These are phyloP conservation scores for Andrena flavipes DNA, from an alignment of 2,888 invertebrate genomes.

Conservation along the genomic window DNA sequence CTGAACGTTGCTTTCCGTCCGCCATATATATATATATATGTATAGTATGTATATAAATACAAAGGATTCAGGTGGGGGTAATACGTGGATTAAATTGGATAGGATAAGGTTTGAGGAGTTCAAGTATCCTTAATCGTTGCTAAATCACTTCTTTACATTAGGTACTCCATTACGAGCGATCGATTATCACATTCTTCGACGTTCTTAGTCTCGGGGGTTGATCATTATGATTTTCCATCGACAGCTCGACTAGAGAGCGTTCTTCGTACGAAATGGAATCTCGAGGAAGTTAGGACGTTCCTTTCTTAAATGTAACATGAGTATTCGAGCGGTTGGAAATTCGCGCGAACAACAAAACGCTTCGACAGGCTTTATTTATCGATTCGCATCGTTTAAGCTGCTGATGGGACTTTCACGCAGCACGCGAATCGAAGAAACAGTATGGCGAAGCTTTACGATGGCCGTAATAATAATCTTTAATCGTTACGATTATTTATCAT, in stretches of 20 bases:
- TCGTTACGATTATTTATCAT: neutral
- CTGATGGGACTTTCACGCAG: neutral
- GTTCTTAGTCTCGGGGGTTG: constrained; percentile 40
- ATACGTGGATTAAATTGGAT: neutral
- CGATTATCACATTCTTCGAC: constrained; percentile 72
- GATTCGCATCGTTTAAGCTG: neutral
- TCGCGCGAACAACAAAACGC: neutral
- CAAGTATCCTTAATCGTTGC: constrained; percentile 38
- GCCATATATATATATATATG: constrained; percentile 20
- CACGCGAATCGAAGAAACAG: constrained; percentile 38
- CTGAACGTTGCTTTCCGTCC: constrained; percentile 61
- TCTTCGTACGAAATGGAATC: constrained; percentile 25
- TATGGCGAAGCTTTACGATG: constrained; percentile 5
- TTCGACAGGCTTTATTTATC: constrained; percentile 2
- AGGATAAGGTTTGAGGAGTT: neutral
- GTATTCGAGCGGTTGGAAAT: constrained; percentile 16
- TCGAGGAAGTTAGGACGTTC: constrained; percentile 39
- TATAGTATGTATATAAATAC: constrained; percentile 54
- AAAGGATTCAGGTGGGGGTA: constrained; percentile 16
- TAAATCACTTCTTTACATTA: constrained; percentile 57
- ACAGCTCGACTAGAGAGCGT: constrained; percentile 4
- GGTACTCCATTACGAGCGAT: constrained; percentile 47
- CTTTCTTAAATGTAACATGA: neutral
- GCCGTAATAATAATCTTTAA: neutral
- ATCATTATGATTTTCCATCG: constrained; percentile 20